These are phyloP conservation scores for Auanema freiburgensis DNA, from an alignment of 2,888 invertebrate genomes.

Conservation along the genomic window DNA sequence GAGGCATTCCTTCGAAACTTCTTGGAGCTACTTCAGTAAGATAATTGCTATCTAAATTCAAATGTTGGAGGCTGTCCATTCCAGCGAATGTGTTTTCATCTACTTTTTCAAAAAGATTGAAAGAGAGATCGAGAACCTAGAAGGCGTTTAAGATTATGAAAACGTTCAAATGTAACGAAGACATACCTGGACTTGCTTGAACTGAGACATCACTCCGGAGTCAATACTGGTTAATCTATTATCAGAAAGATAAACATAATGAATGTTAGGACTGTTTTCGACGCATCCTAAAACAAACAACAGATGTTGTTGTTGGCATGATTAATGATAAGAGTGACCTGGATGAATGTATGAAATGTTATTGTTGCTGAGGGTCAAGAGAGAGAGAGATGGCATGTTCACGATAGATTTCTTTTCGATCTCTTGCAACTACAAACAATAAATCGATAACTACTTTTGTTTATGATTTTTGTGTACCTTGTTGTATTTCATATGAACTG, in stretches of 20 bases:
- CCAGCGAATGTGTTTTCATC: conserved; percentile 54
- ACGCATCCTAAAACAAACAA: conserved; percentile 45
- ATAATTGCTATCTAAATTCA: conserved; percentile 62
- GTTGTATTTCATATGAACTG: conserved; percentile 63
- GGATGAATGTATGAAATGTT: conserved; percentile 57
- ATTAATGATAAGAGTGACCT: neutral
- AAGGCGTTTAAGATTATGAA: neutral
- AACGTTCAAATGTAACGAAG: neutral
- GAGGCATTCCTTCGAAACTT: conserved; percentile 63
- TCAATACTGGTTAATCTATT: conserved; percentile 66
- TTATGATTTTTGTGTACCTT: too few species aligned
- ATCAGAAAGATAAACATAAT: conserved; percentile 62
- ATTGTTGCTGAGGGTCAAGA: conserved; percentile 62
- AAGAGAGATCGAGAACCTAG: conserved; percentile 62
- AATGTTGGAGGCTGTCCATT: conserved; percentile 62
- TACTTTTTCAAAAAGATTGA: conserved; percentile 59
- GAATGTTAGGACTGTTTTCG: conserved; percentile 51
- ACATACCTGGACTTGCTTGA: conserved; percentile 49
- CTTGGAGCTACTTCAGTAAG: conserved; percentile 55
- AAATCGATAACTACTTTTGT: conserved; percentile 4
- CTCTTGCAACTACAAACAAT: conserved; percentile 45
- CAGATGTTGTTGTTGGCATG: neutral
- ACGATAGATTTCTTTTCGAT: conserved; percentile 46
- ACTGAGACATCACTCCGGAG: conserved; percentile 76
- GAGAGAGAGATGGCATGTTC: conserved; percentile 54